A percentile compares a stretch with the other conserved stretches of the same genome.
Evolutionary conservation across 2,888 invertebrate genomes (phyloP).

Genomic region (Choristoneura rosaceana): DNA sequence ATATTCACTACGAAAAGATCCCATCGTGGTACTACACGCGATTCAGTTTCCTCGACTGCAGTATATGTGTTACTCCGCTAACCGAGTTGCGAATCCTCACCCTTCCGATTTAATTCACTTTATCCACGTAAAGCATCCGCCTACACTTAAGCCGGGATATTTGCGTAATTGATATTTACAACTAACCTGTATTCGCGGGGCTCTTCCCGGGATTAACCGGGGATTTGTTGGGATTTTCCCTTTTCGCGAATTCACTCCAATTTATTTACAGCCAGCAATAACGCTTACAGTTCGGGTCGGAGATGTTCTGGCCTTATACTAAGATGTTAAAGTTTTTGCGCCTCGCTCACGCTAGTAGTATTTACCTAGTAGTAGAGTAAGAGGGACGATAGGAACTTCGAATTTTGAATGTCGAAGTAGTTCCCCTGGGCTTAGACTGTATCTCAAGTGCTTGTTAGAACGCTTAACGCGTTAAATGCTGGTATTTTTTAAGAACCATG

Average conservation of each 20-base stretch:
- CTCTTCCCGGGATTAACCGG: constrained; percentile 75
- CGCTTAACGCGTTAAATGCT: not conserved
- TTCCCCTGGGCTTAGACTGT: constrained; percentile 31
- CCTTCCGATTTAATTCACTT: constrained; percentile 54
- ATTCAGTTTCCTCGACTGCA: no score
- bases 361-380: no score
- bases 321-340: no score
- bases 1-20: no score
- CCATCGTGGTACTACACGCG: no score
- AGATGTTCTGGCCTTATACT: constrained; percentile 47
- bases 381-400: no score
- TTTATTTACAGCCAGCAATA: constrained; percentile 72
- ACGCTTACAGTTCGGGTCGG: constrained; percentile 59
- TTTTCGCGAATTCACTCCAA: constrained; percentile 74
- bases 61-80: not conserved
- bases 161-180: constrained; percentile 85
- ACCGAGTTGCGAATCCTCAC: constrained; percentile 22
- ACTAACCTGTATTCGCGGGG: constrained; percentile 81
- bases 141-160: constrained; percentile 71
- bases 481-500: not conserved
- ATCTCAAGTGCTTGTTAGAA: not conserved
- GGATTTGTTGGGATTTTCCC: constrained; percentile 79
- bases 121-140: constrained; percentile 57
- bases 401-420: no score
- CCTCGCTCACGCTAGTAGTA: no score